Base-by-base conservation (phyloP, 1,140 invertebrate genomes). In the Drosophila burlai region DNA sequence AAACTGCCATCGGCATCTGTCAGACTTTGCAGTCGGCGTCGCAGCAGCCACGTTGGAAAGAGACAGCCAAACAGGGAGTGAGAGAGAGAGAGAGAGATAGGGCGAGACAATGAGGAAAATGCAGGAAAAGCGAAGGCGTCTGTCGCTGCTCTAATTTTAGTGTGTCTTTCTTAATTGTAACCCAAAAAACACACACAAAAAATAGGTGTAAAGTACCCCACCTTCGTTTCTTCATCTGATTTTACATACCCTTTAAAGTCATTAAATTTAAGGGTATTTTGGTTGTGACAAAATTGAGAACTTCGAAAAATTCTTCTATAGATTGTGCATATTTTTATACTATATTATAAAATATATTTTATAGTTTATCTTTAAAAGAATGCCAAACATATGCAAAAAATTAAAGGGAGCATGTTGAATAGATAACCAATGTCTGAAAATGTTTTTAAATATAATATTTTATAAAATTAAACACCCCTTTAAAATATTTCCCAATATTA, bases 1-100 rank as follows among this genome's bases (percentile, higher is more conserved):
- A 87, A 83, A 87, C 80, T 86, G 83, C 83, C 83, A 86, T 63
- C 78, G 75, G 65, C 76, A 78, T 80, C 71, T 78, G 76, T 76
- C 71, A 66, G 72, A 36, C 26, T 29, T 11, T 38, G 31, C 45
- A 16, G 45, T 47, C 34, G 60, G 10, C 45, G 57, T 24, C 31
- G 64, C 59, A 54, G 59, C 49, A 57, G 59, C 49, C 52, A 18
- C 11, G 15, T 24, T 24, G 38, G 62, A 62, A 61, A 34, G 60
- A 31, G 49, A 54, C 6, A 66, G 11, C 31, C 34, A 18, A 18
- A 13, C 29, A 9, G 10, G 11, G 21, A 1, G 11, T 36, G 18
- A 10, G 34, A 47, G 18, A 9, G 10, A 15, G 21, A 1, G 11
- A 46, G 18, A 10, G 10, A 26, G 29, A 13, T 10, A 16, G 29